These are phyloP conservation scores for Corythucha ciliata DNA, from an alignment of 2,888 invertebrate species.

Conservation along the genomic window DNA sequence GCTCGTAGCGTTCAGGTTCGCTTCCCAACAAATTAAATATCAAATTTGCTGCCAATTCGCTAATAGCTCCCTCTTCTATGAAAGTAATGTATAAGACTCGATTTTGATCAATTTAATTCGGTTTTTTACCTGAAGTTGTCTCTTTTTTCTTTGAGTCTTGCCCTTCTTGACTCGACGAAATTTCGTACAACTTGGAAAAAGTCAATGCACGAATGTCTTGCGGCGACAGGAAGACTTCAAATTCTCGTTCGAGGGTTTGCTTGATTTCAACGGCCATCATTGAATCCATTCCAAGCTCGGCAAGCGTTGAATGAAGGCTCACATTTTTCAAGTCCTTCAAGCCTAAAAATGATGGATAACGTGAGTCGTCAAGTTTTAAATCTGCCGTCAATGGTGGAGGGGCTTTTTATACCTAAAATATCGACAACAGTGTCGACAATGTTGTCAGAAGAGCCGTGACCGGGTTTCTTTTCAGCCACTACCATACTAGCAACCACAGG, in stretches of 20 bases:
- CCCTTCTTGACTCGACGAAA: conserved; percentile 35
- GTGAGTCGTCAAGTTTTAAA: not conserved
- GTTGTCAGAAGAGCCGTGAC: conserved; percentile 52
- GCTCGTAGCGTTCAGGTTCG: too few relatives aligned
- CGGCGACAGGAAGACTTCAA: conserved; percentile 73
- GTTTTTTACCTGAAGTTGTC: not conserved
- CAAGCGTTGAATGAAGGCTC: conserved; percentile 61
- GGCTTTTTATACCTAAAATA: conserved; percentile 41
- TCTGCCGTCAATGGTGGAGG: not conserved
- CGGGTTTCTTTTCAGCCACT: conserved; percentile 69
- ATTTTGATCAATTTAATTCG: not conserved
- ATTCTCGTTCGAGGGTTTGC: conserved; percentile 80
- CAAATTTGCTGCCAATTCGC: too few relatives aligned
- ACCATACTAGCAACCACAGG: conserved; percentile 74
- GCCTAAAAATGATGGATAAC: conserved; percentile 40
- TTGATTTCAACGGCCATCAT: conserved; percentile 96
- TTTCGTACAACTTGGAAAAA: conserved; percentile 52
- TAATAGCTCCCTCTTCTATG: too few relatives aligned
- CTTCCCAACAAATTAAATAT: too few relatives aligned
- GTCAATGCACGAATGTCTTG: conserved; percentile 77
- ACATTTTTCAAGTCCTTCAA: conserved; percentile 59
- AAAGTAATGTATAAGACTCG: too few relatives aligned
- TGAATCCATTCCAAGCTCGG: conserved; percentile 93
- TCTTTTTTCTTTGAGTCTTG: conserved; percentile 15
- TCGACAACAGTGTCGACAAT: conserved; percentile 64